Percentiles rank a stretch among this genome's conserved stretches.
Evolutionary conservation across 2,113 vertebrate species (phyloP).

Genomic region (Prolemur simus): DNA sequence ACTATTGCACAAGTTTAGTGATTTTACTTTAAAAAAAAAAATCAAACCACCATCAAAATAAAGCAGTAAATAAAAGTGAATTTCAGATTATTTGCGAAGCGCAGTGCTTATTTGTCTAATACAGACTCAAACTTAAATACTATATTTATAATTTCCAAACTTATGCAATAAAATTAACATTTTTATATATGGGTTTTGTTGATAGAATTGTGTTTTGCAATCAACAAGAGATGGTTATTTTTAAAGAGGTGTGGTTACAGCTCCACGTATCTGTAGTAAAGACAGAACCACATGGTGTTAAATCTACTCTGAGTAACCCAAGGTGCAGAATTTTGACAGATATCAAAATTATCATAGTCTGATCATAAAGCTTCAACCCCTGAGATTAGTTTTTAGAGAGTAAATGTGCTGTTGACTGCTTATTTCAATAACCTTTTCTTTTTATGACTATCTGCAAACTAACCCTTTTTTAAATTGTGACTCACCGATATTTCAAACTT

Average conservation of each 20-base stretch:
- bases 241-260: slow-evolving; percentile 33
- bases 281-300: slow-evolving; percentile 2
- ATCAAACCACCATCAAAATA: slow-evolving; percentile 62
- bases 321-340: slow-evolving; percentile 13
- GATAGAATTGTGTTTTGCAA: slow-evolving; percentile 37
- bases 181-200: slow-evolving; percentile 36
- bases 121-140: slow-evolving; percentile 59
- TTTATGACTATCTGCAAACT: slow-evolving; percentile 13
- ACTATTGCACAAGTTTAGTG: slow-evolving; percentile 62
- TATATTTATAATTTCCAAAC: slow-evolving; percentile 44
- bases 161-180: slow-evolving; percentile 59
- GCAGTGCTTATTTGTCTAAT: slow-evolving; percentile 37
- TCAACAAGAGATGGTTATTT: slow-evolving; percentile 49
- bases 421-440: not conserved
- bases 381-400: slow-evolving; percentile 14
- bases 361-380: slow-evolving; percentile 55
- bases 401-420: not conserved
- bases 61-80: slow-evolving; percentile 58
- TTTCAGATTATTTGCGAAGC: slow-evolving; percentile 60
- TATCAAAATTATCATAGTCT: slow-evolving; percentile 25
- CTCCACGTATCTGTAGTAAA: not conserved
- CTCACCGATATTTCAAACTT: not conserved
- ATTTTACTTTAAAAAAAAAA: slow-evolving; percentile 53
- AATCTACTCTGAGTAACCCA: slow-evolving; percentile 30
- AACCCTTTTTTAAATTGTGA: not conserved